A percentile compares a stretch with the other conserved stretches of the same genome.
phyloP scores from a whole-genome alignment of 2,888 invertebrate species.

The Urechis unicinctus region DNA sequence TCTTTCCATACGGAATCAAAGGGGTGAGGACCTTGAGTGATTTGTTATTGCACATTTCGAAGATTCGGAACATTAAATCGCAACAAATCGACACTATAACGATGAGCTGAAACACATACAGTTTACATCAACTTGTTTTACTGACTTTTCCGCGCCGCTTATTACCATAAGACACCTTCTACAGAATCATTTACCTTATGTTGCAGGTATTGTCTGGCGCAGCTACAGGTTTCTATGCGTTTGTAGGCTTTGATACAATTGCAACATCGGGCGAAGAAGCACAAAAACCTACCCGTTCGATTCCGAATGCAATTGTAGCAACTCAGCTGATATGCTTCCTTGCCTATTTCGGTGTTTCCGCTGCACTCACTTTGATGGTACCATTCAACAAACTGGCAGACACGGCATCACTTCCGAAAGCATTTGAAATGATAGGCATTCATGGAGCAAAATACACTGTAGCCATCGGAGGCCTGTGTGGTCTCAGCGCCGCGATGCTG shows the following conservation, averaged over 20 bases:
- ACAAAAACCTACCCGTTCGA: constrained; percentile 15
- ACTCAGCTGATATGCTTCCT: constrained; percentile 30
- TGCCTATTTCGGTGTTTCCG: constrained; percentile 37
- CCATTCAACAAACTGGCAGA: constrained; percentile 21
- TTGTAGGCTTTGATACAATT: constrained; percentile 21
- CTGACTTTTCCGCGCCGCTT: too few relatives aligned
- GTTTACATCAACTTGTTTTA: too few relatives aligned
- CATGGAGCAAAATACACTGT: constrained; percentile 17
- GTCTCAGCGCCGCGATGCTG: constrained; percentile 28
- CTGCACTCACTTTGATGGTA: constrained; percentile 35
- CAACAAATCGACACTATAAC: too few relatives aligned
- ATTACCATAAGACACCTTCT: too few relatives aligned
- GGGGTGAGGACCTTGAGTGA: constrained; percentile 24
- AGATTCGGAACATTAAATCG: too few relatives aligned
- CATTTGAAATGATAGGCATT: constrained; percentile 31
- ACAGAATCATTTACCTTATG: too few relatives aligned
- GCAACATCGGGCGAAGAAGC: constrained; percentile 22
- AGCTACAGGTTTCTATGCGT: constrained; percentile 21
- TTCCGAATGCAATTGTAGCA: constrained; percentile 18
- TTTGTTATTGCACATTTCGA: neutral
- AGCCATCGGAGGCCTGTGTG: constrained; percentile 21
- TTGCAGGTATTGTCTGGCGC: constrained; percentile 20
- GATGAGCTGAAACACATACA: too few relatives aligned
- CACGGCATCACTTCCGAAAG: constrained; percentile 29
- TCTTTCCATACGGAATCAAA: constrained; percentile 19